Conservation (phyloP, 2,113 vertebrate genomes). For the Brachirus orientalis region DNA sequence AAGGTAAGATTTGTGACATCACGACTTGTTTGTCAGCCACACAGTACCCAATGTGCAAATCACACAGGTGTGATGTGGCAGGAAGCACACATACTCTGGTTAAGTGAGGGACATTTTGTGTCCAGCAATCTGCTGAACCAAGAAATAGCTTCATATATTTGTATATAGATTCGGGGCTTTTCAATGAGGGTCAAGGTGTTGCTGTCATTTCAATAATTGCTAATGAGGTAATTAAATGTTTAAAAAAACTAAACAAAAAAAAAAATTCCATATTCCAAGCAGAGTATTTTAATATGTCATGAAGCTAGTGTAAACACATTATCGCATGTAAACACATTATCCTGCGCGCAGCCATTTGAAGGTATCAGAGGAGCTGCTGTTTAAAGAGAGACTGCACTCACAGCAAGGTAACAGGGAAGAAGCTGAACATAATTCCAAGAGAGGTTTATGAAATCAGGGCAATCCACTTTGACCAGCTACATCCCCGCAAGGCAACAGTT, state of each 20-base stretch:
- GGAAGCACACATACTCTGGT: too few species aligned
- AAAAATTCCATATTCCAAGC: too few species aligned
- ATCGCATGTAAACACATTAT: too few species aligned
- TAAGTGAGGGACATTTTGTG: background rate
- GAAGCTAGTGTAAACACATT: too few species aligned
- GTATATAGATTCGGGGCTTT: too few species aligned
- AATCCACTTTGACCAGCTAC: constrained; percentile 72
- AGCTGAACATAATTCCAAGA: constrained; percentile 65
- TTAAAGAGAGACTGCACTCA: constrained; percentile 53
- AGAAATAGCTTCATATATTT: too few species aligned
- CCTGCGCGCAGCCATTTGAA: background rate
- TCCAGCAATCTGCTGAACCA: too few species aligned
- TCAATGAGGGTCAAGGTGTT: too few species aligned
- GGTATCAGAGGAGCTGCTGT: constrained; percentile 53
- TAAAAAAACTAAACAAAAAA: too few species aligned
- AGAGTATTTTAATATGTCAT: too few species aligned
- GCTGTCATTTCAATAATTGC: background rate
- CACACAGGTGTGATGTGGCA: too few species aligned
- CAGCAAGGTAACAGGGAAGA: constrained; percentile 45
- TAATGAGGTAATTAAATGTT: background rate
- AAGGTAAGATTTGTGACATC: background rate
- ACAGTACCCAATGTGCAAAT: background rate
- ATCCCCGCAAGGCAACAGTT: constrained; percentile 71
- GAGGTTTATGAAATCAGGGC: constrained; percentile 77
- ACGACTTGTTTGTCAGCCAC: too few species aligned